Percentiles rank a stretch among this genome's conserved stretches.
Conservation (phyloP, 2,113 vertebrate genomes). For the Emydocephalus ijimae region DNA sequence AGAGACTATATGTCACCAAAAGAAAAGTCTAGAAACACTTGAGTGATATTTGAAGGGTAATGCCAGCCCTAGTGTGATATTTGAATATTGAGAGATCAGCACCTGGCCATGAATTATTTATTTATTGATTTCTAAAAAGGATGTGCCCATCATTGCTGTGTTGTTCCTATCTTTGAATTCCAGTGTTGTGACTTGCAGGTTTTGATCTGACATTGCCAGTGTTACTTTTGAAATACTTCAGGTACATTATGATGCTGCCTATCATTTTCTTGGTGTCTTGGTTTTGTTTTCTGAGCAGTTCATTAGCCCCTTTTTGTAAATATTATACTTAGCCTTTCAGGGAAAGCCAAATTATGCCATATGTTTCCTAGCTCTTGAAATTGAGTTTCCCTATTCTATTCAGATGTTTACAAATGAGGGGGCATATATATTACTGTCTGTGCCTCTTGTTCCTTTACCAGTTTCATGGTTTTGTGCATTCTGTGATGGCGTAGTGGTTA, state of each 20-base stretch:
- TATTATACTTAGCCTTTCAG: neutral
- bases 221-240: neutral
- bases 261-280: neutral
- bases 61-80: neutral
- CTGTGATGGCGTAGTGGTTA: too few species aligned
- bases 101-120: neutral
- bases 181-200: neutral
- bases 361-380: neutral
- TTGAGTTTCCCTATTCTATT: neutral
- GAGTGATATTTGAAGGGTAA: neutral
- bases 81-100: neutral
- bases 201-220: neutral
- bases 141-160: neutral
- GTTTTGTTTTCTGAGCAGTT: neutral
- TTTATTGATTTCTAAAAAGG: neutral
- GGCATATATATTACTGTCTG: neutral
- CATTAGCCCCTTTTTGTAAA: neutral
- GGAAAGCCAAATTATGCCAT: neutral
- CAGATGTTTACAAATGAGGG: neutral
- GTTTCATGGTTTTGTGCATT: neutral
- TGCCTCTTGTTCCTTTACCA: neutral
- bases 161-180: neutral
- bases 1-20: neutral
- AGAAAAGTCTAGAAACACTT: neutral
- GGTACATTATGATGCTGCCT: neutral